These are phyloP conservation scores for Cuculus canorus DNA, from an alignment of 2,797 vertebrate species.

Conservation along the genomic window DNA sequence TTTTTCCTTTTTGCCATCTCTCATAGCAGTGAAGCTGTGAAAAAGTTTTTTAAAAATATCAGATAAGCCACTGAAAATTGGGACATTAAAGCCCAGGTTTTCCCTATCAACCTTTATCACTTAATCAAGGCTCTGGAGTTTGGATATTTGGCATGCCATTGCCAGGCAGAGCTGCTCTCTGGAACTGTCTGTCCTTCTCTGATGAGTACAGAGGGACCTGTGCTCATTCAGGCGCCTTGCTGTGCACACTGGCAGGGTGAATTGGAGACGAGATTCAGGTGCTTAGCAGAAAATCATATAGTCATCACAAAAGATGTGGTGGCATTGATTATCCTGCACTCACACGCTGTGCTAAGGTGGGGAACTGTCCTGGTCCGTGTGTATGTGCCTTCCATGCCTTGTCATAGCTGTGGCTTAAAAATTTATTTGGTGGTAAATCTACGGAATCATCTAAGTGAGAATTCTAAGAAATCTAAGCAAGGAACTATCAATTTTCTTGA, in stretches of 20 bases:
- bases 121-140: not conserved
- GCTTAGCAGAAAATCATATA: not conserved
- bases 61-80: not conserved
- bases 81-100: not conserved
- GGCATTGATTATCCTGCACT: not conserved
- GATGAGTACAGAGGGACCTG: not conserved
- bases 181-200: not conserved
- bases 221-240: not conserved
- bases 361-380: not conserved
- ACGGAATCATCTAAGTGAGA: not conserved
- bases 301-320: not conserved
- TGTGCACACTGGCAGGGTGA: not conserved
- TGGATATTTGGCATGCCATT: not conserved
- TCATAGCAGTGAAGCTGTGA: not conserved
- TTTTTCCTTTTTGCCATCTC: not conserved
- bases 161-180: not conserved
- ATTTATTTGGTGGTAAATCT: not conserved
- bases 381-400: fast-evolving
- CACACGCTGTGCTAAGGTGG: fast-evolving
- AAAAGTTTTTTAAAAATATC: not conserved
- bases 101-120: not conserved
- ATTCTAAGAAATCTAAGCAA: not conserved
- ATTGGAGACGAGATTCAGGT: not conserved
- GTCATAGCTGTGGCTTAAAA: not conserved
- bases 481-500: not conserved